Percentiles rank a stretch among this genome's conserved stretches.
Evolutionary conservation across 2,888 invertebrate genomes (phyloP).

Genomic region (Linyphia triangularis): DNA sequence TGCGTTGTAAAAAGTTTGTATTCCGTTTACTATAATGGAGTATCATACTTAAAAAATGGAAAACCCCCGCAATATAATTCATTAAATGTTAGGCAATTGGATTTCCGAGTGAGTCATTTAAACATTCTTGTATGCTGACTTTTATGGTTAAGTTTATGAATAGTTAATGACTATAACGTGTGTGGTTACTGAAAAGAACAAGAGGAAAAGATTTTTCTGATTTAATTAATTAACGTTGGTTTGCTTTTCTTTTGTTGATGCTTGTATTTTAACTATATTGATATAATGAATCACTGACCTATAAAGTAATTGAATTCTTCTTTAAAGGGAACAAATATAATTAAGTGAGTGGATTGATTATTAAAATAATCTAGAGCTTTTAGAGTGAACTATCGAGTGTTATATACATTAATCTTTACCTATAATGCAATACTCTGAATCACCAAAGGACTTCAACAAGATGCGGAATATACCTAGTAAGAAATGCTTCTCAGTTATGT

Average conservation of each 20-base stretch:
- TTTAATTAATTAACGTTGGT: background rate
- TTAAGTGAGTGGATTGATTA: no score
- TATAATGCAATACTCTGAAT: no score
- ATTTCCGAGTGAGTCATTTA: background rate
- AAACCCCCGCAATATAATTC: background rate
- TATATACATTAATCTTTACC: no score
- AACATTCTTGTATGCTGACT: background rate
- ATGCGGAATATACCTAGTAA: no score
- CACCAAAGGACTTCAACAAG: no score
- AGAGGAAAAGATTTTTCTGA: background rate
- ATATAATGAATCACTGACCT: background rate
- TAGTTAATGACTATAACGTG: background rate
- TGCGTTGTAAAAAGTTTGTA: conserved; percentile 5
- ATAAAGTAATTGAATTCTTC: background rate
- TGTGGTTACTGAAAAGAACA: background rate
- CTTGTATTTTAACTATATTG: background rate
- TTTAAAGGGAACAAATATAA: no score
- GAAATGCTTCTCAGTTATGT: no score
- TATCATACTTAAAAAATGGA: background rate
- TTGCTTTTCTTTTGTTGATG: no score
- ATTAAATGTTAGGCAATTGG: background rate
- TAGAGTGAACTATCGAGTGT: no score
- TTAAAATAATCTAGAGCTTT: no score
- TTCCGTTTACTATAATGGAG: background rate
- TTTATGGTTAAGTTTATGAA: background rate